Percentiles rank a stretch among this genome's conserved stretches.
Evolutionary conservation across 2,888 invertebrate species (phyloP).

Genomic region (Leucophenga maculata): DNA sequence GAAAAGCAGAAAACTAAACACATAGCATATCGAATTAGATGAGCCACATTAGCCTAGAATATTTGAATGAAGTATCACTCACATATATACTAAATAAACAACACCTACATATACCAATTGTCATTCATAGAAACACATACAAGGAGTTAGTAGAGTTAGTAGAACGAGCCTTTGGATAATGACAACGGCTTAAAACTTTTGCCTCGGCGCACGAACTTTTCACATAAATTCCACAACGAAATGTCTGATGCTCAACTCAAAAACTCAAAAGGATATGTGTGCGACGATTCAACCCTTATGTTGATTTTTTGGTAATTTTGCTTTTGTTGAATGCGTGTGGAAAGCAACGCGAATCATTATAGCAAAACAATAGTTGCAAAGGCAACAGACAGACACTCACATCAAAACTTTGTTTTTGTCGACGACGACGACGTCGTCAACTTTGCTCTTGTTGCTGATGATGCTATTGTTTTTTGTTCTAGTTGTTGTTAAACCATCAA

Average conservation of each 20-base stretch:
- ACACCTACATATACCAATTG: too few species aligned
- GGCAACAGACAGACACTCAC: not conserved
- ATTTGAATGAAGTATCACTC: too few species aligned
- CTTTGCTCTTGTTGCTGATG: not conserved
- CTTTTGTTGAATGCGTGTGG: conserved; percentile 38
- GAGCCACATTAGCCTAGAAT: conserved; percentile 2
- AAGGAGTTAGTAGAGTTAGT: too few species aligned
- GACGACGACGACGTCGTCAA: not conserved
- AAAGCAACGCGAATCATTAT: conserved; percentile 62
- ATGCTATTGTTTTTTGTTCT: too few species aligned
- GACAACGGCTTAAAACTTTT: conserved; percentile 15
- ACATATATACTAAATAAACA: too few species aligned
- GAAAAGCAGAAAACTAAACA: conserved; percentile 4
- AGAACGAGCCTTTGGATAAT: not conserved
- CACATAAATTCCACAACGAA: conserved; percentile 53
- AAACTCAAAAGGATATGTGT: conserved; percentile 18
- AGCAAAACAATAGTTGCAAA: conserved; percentile 20
- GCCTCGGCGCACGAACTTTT: conserved; percentile 49
- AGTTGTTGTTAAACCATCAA: conserved; percentile 42
- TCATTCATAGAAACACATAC: too few species aligned
- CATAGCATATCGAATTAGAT: not conserved
- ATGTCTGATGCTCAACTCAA: conserved; percentile 9
- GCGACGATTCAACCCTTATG: conserved; percentile 41
- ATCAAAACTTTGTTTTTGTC: not conserved
- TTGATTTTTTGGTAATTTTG: conserved; percentile 28